phyloP scores from a whole-genome alignment of 2,113 vertebrate genomes.

The cat (Felis catus) region DNA sequence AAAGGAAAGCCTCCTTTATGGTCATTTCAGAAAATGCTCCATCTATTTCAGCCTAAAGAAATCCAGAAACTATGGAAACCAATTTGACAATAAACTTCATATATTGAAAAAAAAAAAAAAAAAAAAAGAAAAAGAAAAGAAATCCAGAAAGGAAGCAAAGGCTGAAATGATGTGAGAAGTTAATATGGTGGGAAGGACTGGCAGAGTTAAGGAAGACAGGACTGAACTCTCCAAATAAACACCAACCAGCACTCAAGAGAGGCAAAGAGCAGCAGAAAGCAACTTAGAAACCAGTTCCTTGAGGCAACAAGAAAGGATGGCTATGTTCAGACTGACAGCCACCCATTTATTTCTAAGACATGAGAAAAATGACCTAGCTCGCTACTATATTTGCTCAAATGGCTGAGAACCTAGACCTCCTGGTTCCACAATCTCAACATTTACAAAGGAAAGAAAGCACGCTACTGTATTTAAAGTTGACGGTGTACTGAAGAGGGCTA shows the following conservation, averaged over 20 bases:
- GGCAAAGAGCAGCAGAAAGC: neutral
- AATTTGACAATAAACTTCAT: too few species aligned
- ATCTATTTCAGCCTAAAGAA: constrained; percentile 1
- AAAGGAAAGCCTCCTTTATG: neutral
- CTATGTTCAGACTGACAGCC: neutral
- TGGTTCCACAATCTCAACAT: neutral
- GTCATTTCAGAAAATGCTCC: neutral
- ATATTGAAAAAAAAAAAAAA: too few species aligned
- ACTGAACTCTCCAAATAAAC: neutral
- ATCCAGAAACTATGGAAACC: neutral
- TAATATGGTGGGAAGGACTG: neutral
- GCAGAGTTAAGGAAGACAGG: neutral
- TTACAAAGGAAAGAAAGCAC: neutral
- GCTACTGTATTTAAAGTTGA: neutral
- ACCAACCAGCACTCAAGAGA: neutral
- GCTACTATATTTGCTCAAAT: neutral
- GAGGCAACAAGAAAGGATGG: neutral
- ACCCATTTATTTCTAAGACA: neutral
- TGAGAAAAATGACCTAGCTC: neutral
- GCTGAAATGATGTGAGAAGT: neutral
- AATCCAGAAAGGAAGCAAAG: neutral
- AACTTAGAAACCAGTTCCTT: neutral
- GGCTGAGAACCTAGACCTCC: neutral
- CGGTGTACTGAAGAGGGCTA: neutral
- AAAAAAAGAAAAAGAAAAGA: neutral